Conservation (phyloP, 2,888 invertebrate genomes). For the Lypha dubia region DNA sequence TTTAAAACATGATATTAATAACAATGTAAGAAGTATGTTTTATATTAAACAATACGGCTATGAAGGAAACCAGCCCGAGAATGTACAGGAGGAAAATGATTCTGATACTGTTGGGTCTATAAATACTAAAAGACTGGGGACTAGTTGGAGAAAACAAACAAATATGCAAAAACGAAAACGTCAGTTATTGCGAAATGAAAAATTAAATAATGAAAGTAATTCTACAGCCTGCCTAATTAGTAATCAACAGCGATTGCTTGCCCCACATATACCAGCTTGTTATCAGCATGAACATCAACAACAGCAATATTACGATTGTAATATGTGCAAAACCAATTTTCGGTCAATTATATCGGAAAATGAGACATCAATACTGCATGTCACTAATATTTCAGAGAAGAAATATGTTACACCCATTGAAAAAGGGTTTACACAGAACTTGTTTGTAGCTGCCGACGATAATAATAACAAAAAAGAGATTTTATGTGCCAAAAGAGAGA, state of each 20-base stretch:
- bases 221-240: slow-evolving; percentile 39
- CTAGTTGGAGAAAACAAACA: slow-evolving; percentile 53
- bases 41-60: neutral
- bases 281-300: slow-evolving; percentile 1
- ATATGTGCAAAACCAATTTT: slow-evolving; percentile 25
- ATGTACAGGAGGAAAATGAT: slow-evolving; percentile 1
- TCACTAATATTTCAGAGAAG: neutral
- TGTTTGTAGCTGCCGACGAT: neutral
- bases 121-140: slow-evolving; percentile 42
- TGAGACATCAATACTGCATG: slow-evolving; percentile 19
- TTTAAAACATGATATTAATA: slow-evolving; percentile 46
- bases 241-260: slow-evolving; percentile 16
- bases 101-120: slow-evolving; percentile 15
- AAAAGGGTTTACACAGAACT: slow-evolving; percentile 20
- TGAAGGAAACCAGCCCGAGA: neutral
- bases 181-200: slow-evolving; percentile 36
- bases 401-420: slow-evolving; percentile 12
- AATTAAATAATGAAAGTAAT: slow-evolving; percentile 26
- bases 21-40: slow-evolving; percentile 3
- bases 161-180: slow-evolving; percentile 49
- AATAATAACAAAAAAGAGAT: slow-evolving; percentile 11
- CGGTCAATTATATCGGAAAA: slow-evolving; percentile 50
- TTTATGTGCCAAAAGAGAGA: slow-evolving; percentile 56
- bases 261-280: slow-evolving; percentile 26
- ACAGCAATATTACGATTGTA: slow-evolving; percentile 4